Percentiles rank a stretch among this genome's conserved stretches.
Conservation (phyloP, 2,797 vertebrate species). For the Urophycis tenuis region DNA sequence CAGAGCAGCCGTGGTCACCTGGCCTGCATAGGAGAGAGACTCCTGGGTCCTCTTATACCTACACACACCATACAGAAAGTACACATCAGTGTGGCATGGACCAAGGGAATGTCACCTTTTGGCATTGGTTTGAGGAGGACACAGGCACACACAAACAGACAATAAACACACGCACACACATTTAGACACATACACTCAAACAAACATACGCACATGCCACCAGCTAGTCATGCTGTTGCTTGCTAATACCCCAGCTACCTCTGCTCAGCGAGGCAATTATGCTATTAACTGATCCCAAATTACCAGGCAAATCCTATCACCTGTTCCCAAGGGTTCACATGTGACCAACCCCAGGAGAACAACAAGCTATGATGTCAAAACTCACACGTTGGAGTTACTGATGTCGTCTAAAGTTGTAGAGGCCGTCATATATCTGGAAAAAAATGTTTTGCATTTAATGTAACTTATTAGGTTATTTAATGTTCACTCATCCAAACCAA, state of each 20-base stretch:
- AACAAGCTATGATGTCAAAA: constrained; percentile 25
- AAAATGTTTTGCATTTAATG: constrained; percentile 15
- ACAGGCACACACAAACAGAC: neutral
- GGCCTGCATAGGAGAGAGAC: constrained; percentile 84
- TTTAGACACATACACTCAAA: neutral
- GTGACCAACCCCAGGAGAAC: constrained; percentile 15
- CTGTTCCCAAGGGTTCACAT: constrained; percentile 44
- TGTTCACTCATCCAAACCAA: neutral
- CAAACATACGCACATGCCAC: neutral
- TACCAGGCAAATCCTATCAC: constrained; percentile 62
- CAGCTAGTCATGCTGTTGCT: constrained; percentile 12
- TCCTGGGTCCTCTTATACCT: constrained; percentile 93
- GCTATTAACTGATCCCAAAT: constrained; percentile 64
- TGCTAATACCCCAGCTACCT: constrained; percentile 35
- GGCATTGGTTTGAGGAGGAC: neutral
- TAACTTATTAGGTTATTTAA: neutral
- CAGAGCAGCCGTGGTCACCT: constrained; percentile 84
- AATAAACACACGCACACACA: neutral
- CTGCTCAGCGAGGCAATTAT: constrained; percentile 53
- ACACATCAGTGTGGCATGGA: neutral
- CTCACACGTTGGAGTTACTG: constrained; percentile 79
- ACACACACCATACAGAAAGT: constrained; percentile 4
- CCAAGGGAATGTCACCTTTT: neutral
- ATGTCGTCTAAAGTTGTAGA: constrained; percentile 82
- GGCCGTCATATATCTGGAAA: constrained; percentile 81